phyloP scores from a whole-genome alignment of 2,113 vertebrate species.

The Malurus elegans region DNA sequence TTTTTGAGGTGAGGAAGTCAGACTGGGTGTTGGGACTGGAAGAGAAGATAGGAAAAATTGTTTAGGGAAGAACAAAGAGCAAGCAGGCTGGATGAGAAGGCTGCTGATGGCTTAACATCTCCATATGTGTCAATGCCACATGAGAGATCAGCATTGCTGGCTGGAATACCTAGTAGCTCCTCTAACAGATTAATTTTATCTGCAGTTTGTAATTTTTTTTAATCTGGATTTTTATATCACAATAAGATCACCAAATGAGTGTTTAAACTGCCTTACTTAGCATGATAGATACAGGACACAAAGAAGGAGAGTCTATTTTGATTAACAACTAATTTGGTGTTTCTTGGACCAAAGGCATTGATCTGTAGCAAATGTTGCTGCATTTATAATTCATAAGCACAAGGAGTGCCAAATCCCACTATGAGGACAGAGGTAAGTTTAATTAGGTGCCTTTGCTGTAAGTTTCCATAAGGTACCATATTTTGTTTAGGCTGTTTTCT shows the following conservation, averaged over 20 bases:
- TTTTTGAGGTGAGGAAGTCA: not conserved
- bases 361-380: not conserved
- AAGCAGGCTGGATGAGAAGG: not conserved
- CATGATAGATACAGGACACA: not conserved
- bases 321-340: not conserved
- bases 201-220: not conserved
- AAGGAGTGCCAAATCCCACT: not conserved
- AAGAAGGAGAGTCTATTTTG: not conserved
- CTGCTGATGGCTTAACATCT: not conserved
- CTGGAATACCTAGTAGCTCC: not conserved
- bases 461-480: not conserved
- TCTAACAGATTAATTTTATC: not conserved
- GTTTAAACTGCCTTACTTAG: not conserved
- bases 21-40: not conserved
- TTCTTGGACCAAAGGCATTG: not conserved
- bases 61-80: not conserved
- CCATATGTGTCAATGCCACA: rapidly evolving
- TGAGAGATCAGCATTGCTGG: not conserved
- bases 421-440: not conserved
- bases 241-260: not conserved
- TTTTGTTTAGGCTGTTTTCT: not conserved
- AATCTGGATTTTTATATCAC: not conserved
- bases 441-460: not conserved
- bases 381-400: constrained; percentile 45
- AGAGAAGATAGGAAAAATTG: not conserved